Evolutionary conservation across 2,888 invertebrate species (phyloP).

Genomic region (Catocala fraxini): DNA sequence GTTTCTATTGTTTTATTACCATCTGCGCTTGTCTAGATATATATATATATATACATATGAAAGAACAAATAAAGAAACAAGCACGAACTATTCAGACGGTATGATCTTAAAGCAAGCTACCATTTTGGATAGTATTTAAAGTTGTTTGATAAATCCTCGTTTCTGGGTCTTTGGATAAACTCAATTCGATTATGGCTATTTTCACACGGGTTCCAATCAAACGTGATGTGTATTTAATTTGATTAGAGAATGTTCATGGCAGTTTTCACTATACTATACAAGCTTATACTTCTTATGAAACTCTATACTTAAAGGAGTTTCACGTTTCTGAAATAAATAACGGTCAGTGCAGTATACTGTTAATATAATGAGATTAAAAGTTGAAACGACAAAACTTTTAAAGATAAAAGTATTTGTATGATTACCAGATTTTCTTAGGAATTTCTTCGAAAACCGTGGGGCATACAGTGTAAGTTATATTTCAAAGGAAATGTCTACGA

Average conservation of each 20-base stretch:
- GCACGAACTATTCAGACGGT: no score
- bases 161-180: slow-evolving; percentile 7
- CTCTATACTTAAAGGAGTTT: neutral
- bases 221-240: neutral
- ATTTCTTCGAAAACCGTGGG: neutral
- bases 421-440: neutral
- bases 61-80: no score
- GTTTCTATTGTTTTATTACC: no score
- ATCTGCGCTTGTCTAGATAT: no score
- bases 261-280: slow-evolving; percentile 40
- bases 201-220: neutral
- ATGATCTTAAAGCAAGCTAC: no score
- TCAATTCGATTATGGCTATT: slow-evolving; percentile 7
- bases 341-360: neutral
- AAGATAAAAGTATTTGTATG: neutral
- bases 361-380: neutral
- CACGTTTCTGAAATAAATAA: neutral
- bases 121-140: neutral
- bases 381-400: neutral
- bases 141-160: neutral
- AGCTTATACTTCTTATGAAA: neutral
- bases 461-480: neutral
- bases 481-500: no score
- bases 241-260: slow-evolving; percentile 36
- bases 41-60: no score